A percentile compares a stretch with the other conserved stretches of the same genome.
These are phyloP conservation scores for Xiphophorus maculatus DNA, from an alignment of 2,113 vertebrate genomes.

Conservation along the genomic window DNA sequence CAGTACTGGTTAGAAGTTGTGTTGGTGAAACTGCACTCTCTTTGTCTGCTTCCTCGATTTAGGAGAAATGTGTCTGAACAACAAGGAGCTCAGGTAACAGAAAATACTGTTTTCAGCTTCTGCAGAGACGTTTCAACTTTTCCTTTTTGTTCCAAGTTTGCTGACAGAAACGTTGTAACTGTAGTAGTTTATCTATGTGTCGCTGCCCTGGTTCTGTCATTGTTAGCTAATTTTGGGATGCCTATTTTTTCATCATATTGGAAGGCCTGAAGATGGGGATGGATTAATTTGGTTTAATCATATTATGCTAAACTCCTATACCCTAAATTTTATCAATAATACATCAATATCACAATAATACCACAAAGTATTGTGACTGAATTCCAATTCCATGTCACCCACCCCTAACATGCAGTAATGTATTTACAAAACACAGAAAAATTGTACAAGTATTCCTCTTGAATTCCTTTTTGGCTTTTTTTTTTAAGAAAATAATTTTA, in stretches of 20 bases:
- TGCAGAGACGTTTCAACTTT: not conserved
- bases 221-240: slow-evolving; percentile 40
- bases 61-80: slow-evolving; percentile 21
- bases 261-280: slow-evolving; percentile 20
- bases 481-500: not conserved
- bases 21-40: slow-evolving; percentile 55
- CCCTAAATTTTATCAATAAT: too few relatives aligned
- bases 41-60: slow-evolving; percentile 60
- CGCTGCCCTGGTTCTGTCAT: slow-evolving; percentile 1
- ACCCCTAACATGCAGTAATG: too few relatives aligned
- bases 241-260: slow-evolving; percentile 1
- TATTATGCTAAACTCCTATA: not conserved
- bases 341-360: too few relatives aligned
- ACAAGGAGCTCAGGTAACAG: slow-evolving; percentile 15
- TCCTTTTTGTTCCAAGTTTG: not conserved
- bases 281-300: not conserved
- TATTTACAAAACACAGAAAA: too few relatives aligned
- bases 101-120: slow-evolving; percentile 8
- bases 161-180: not conserved
- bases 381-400: too few relatives aligned
- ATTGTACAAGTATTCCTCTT: not conserved
- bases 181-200: not conserved
- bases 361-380: too few relatives aligned
- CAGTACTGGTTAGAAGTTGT: slow-evolving; percentile 65
- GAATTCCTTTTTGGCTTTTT: not conserved